phyloP scores from a whole-genome alignment of 2,113 vertebrate genomes.

The Morone saxatilis region DNA sequence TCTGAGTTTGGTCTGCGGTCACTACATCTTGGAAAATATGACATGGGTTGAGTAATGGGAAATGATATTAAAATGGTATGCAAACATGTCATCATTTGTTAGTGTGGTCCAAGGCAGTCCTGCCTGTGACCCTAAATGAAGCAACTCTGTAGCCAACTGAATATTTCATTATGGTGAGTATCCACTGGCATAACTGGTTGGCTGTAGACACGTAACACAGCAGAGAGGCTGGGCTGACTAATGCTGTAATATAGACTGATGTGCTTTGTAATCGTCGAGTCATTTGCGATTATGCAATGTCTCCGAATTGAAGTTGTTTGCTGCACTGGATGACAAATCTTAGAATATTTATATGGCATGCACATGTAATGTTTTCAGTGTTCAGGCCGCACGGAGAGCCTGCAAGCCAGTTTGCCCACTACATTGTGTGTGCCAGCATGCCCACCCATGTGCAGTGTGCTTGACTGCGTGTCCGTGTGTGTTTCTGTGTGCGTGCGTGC shows the following conservation, averaged over 20 bases:
- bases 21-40: not conserved
- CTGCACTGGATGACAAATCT: slow-evolving; percentile 29
- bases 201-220: not conserved
- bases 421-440: slow-evolving; percentile 40
- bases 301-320: slow-evolving; percentile 13
- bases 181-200: slow-evolving; percentile 14
- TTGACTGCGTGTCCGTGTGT: not conserved
- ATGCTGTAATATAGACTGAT: slow-evolving; percentile 20
- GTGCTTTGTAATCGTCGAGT: slow-evolving; percentile 34
- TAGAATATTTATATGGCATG: slow-evolving; percentile 33
- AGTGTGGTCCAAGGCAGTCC: not conserved
- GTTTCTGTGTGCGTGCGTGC: not conserved
- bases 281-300: slow-evolving; percentile 31
- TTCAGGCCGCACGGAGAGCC: slow-evolving; percentile 20
- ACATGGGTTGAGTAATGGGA: not conserved
- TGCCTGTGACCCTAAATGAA: not conserved
- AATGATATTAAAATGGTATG: not conserved
- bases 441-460: slow-evolving; percentile 36
- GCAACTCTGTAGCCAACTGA: not conserved
- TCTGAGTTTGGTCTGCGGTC: not conserved
- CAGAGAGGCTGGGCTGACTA: not conserved
- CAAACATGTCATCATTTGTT: slow-evolving; percentile 3
- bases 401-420: slow-evolving; percentile 1
- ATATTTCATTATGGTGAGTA: slow-evolving; percentile 17
- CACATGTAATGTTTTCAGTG: slow-evolving; percentile 20